Percentiles rank a stretch among this genome's conserved stretches.
Evolutionary conservation across 2,888 invertebrate species (phyloP).

Genomic region (Clostera curtula): DNA sequence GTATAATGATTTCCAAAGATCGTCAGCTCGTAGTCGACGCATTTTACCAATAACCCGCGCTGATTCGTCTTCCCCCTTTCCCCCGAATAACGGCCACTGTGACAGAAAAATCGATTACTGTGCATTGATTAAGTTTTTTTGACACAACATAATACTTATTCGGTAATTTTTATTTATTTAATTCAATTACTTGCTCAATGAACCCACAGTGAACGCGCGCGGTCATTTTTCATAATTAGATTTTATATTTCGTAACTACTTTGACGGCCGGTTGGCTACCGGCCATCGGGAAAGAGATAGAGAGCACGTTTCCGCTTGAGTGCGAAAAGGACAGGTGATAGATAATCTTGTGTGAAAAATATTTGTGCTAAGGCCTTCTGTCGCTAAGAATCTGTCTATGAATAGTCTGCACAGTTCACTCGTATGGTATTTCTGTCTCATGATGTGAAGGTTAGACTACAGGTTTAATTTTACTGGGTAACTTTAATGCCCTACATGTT

Average conservation of each 20-base stretch:
- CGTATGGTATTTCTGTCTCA: conserved; percentile 51
- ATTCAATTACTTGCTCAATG: too few relatives aligned
- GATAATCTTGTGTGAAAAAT: conserved; percentile 71
- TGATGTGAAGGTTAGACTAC: conserved; percentile 53
- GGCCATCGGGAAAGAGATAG: conserved; percentile 55
- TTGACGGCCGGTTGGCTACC: conserved; percentile 48
- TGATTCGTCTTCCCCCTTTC: too few relatives aligned
- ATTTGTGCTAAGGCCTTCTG: conserved; percentile 70
- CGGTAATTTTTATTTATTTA: too few relatives aligned
- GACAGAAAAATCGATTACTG: too few relatives aligned
- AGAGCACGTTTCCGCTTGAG: conserved; percentile 43
- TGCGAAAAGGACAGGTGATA: conserved; percentile 61
- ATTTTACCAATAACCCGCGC: too few relatives aligned
- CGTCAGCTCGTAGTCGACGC: too few relatives aligned
- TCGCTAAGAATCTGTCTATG: conserved; percentile 57
- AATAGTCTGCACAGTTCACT: conserved; percentile 50
- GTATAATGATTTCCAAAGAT: too few relatives aligned
- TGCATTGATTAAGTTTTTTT: too few relatives aligned
- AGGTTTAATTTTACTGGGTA: conserved; percentile 18
- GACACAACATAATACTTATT: too few relatives aligned
- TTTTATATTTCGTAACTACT: conserved; percentile 67
- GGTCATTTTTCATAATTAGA: conserved; percentile 56
- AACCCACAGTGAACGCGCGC: too few relatives aligned
- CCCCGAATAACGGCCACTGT: too few relatives aligned
- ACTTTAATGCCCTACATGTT: too few relatives aligned